Evolutionary conservation across 1,140 invertebrate genomes (phyloP).

Genomic region (Goniozus legneri): DNA sequence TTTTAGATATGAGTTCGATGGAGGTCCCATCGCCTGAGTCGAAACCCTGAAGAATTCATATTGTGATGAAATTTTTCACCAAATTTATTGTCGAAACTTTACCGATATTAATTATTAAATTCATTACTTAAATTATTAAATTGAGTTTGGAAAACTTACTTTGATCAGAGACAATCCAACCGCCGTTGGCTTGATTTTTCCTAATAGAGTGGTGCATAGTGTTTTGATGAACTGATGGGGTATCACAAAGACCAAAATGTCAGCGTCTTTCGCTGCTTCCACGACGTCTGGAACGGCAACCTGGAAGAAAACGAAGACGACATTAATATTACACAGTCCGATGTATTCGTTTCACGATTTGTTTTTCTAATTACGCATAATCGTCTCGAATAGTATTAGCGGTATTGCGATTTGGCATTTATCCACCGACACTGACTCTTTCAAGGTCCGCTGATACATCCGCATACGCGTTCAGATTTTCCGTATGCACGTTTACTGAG

Average conservation of each 20-base stretch:
- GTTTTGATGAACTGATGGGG: slow-evolving; percentile 79
- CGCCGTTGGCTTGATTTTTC: slow-evolving; percentile 67
- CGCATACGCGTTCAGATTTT: too few species aligned
- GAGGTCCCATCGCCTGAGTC: slow-evolving; percentile 61
- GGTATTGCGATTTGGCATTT: too few species aligned
- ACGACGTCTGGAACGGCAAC: slow-evolving; percentile 76
- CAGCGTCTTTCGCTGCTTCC: slow-evolving; percentile 70
- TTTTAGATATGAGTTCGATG: slow-evolving; percentile 72
- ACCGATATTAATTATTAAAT: not conserved
- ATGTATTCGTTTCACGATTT: not conserved
- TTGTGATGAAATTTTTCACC: not conserved
- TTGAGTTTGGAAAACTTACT: slow-evolving; percentile 47
- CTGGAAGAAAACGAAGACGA: slow-evolving; percentile 53
- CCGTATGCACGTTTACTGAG: too few species aligned
- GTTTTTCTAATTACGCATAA: too few species aligned
- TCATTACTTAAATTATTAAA: too few species aligned
- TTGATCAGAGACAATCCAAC: slow-evolving; percentile 78
- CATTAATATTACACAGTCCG: too few species aligned
- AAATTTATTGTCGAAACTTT: not conserved
- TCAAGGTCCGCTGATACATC: too few species aligned
- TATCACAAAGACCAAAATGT: slow-evolving; percentile 81
- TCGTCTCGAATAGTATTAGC: not conserved
- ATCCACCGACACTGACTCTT: too few species aligned
- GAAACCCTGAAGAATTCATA: slow-evolving; percentile 61
- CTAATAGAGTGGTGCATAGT: slow-evolving; percentile 63